Base-by-base conservation (phyloP, 2,113 vertebrate species). In the Mormyrus lacerda region DNA sequence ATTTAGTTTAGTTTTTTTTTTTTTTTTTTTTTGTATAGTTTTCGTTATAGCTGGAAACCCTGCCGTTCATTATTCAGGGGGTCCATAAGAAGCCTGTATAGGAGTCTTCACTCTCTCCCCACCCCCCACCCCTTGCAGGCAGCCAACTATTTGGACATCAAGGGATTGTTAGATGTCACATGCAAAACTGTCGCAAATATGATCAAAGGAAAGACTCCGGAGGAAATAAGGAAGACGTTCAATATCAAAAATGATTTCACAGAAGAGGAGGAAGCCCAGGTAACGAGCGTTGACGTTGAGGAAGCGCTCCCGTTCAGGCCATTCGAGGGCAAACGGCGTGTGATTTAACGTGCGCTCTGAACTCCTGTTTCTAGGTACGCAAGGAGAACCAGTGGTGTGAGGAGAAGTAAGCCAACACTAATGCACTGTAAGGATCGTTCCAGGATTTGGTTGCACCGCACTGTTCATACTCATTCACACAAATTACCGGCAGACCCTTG, bases 381-480 rank as follows among this genome's bases (percentile, higher is more conserved):
- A 99, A 99, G 96, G 98, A 99, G 95, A 99, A 99, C 96, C 98
- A 99, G 95, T 99, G 98, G 98, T 99, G 98, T 95, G 98, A 99
- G 98, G 98, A 99, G 93, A 99, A 99, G 94, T 99, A 94, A 95
- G 94, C 90, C 89, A 94, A 96, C 95, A 95, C 95, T 95, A 96
- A 96, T 96, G 93, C 94, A 96, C 96, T 96, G 96, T 96, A 96
- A 96, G 95, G 96, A 96, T 96, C 94, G 95, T 96, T 97, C 95
- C 94, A 94, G 95, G 95, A 96, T 96, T 96, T 97, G 97, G 97
- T 97, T 98, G 97, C 97, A 98, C 98, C 99, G 98, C 97, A 94
- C 96, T 99, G 97, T 99, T 98, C 97, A 98, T 98, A 98, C 96
- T 97, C 98, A 97, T 98, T 97, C 96, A 98, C 97, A 97, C 92